These are phyloP conservation scores for Chrysina gloriosa DNA, from an alignment of 2,888 invertebrate species.

Conservation along the genomic window DNA sequence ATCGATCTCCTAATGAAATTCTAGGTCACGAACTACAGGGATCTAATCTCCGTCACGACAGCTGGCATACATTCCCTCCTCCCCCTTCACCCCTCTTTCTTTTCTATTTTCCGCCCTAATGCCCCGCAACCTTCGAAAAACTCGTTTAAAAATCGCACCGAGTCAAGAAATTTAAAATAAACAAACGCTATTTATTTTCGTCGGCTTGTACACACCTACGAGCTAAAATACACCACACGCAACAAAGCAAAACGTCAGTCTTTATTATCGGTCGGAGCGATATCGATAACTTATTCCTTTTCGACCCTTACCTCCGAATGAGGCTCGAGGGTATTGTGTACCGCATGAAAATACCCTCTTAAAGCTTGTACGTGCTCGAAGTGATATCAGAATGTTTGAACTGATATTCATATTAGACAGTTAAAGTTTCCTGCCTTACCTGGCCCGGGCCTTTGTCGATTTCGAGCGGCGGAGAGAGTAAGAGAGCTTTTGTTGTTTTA, in stretches of 20 bases:
- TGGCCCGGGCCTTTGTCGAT: constrained; percentile 45
- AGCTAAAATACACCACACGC: constrained; percentile 6
- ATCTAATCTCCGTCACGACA: constrained; percentile 48
- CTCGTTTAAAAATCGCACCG: constrained; percentile 27
- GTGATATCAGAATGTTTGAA: constrained; percentile 49
- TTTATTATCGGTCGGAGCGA: constrained; percentile 22
- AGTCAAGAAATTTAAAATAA: constrained; percentile 34
- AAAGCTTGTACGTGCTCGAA: constrained; percentile 49
- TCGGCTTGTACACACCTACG: constrained; percentile 8
- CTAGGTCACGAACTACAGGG: constrained; percentile 49
- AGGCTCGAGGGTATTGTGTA: constrained; percentile 46
- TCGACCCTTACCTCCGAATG: constrained; percentile 44
- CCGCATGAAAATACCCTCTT: constrained; percentile 47
- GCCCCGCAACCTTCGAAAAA: too few relatives aligned
- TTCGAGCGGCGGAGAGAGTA: too few relatives aligned
- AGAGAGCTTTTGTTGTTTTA: constrained; percentile 48
- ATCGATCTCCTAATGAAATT: constrained; percentile 51
- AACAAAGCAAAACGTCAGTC: constrained; percentile 35
- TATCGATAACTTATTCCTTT: constrained; percentile 48
- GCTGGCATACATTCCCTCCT: constrained; percentile 44
- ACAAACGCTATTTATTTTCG: constrained; percentile 32
- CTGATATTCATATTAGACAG: constrained; percentile 50
- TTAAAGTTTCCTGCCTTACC: constrained; percentile 48
- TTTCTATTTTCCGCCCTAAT: constrained; percentile 29
- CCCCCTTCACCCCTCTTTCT: not conserved